These are phyloP conservation scores for Agonopterix alstromeriana DNA, from an alignment of 2,888 invertebrate genomes.

Conservation along the genomic window DNA sequence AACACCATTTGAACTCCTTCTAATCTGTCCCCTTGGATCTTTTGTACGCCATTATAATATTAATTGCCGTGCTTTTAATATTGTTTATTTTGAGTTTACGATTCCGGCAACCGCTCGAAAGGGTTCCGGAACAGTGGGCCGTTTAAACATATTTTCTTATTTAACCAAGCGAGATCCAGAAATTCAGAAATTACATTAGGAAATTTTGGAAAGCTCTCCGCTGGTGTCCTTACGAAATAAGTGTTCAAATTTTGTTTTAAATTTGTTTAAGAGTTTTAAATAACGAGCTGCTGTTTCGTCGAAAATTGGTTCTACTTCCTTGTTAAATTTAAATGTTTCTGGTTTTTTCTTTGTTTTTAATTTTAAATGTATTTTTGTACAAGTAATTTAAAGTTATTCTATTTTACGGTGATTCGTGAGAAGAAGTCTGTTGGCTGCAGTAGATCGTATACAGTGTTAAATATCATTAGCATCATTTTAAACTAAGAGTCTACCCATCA, in stretches of 20 bases:
- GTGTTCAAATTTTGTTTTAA: background rate
- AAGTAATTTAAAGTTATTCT: no score
- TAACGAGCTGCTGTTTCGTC: background rate
- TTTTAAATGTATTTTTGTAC: no score
- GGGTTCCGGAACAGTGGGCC: slow-evolving; percentile 12
- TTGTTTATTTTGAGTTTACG: slow-evolving; percentile 18
- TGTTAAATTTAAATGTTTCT: no score
- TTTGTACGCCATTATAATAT: background rate
- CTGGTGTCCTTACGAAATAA: slow-evolving; percentile 7
- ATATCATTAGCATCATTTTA: no score
- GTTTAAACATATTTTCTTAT: slow-evolving; percentile 34
- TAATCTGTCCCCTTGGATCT: background rate
- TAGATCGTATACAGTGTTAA: no score
- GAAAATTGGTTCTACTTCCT: no score
- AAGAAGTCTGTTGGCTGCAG: no score
- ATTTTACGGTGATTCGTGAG: no score
- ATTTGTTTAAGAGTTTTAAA: background rate
- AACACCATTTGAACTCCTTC: no score
- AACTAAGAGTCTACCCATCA: no score
- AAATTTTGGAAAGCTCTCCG: slow-evolving; percentile 22
- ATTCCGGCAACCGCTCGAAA: slow-evolving; percentile 12
- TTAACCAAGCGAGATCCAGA: slow-evolving; percentile 13
- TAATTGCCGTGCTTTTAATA: background rate
- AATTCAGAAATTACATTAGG: slow-evolving; percentile 30
- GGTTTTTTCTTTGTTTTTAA: no score